A percentile compares a stretch with the other conserved stretches of the same genome.
These are phyloP conservation scores for Perithous albicinctus DNA, from an alignment of 2,888 invertebrate genomes.

Conservation along the genomic window DNA sequence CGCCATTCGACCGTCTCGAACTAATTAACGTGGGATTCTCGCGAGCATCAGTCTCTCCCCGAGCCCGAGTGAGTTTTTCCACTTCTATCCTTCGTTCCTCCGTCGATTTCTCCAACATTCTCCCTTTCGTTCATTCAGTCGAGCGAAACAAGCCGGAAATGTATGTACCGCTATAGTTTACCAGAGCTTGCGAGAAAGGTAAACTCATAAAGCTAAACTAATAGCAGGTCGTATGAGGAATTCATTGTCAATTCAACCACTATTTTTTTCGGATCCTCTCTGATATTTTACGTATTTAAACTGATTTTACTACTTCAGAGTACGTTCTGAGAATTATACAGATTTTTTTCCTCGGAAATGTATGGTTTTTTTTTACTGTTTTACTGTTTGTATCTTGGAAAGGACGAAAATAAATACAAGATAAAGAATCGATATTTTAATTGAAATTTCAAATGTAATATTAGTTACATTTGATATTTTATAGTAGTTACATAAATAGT, in stretches of 20 bases:
- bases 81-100: not conserved
- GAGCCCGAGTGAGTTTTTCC: conserved; percentile 51
- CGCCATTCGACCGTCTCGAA: conserved; percentile 77
- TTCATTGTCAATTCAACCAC: conserved; percentile 23
- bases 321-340: too few species aligned
- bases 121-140: not conserved
- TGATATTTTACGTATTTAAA: too few species aligned
- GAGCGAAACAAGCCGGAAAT: not conserved
- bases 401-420: too few species aligned
- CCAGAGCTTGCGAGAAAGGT: not conserved
- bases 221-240: conserved; percentile 11
- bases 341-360: too few species aligned
- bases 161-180: not conserved
- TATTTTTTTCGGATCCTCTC: too few species aligned
- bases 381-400: too few species aligned
- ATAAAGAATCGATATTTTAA: too few species aligned
- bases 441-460: too few species aligned
- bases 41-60: conserved; percentile 51
- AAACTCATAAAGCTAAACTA: not conserved
- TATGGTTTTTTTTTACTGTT: too few species aligned
- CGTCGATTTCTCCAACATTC: not conserved
- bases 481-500: too few species aligned
- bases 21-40: conserved; percentile 80
- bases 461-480: too few species aligned
- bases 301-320: too few species aligned